Percentiles rank a stretch among this genome's conserved stretches.
Conservation (phyloP, 2,113 vertebrate genomes). For the Phrynocephalus versicolor region DNA sequence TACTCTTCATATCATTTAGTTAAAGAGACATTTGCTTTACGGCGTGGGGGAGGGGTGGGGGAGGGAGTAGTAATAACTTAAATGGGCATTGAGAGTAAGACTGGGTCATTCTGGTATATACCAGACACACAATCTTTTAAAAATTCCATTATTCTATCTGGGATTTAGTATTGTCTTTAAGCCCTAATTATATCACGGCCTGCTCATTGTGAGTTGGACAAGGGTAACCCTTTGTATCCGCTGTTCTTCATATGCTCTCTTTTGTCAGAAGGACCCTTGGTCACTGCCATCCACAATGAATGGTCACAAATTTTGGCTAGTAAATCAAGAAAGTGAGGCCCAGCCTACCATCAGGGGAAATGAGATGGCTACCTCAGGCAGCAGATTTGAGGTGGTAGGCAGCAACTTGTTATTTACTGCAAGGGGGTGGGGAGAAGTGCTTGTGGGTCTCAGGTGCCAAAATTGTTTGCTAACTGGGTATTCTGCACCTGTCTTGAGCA, state of each 20-base stretch:
- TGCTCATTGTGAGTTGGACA: not conserved
- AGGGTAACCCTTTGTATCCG: not conserved
- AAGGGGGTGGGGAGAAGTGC: not conserved
- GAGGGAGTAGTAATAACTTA: constrained; percentile 44
- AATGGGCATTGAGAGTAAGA: constrained; percentile 53
- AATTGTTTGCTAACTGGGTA: not conserved
- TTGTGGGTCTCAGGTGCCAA: not conserved
- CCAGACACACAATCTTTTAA: not conserved
- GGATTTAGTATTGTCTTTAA: constrained; percentile 11
- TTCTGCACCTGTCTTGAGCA: not conserved
- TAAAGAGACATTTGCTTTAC: constrained; percentile 65
- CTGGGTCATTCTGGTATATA: constrained; percentile 27
- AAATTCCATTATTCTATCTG: not conserved
- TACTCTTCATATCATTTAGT: constrained; percentile 68
- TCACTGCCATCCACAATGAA: not conserved
- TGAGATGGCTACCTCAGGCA: not conserved
- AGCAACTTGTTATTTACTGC: not conserved
- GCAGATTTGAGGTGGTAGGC: not conserved
- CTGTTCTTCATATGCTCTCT: not conserved
- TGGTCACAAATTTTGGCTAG: not conserved
- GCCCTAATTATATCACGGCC: not conserved
- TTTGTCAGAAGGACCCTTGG: not conserved
- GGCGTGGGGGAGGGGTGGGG: constrained; percentile 50
- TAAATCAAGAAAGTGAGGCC: not conserved
- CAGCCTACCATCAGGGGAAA: not conserved